Conservation (phyloP, 2,113 vertebrate species). For the Mastomys coucha region DNA sequence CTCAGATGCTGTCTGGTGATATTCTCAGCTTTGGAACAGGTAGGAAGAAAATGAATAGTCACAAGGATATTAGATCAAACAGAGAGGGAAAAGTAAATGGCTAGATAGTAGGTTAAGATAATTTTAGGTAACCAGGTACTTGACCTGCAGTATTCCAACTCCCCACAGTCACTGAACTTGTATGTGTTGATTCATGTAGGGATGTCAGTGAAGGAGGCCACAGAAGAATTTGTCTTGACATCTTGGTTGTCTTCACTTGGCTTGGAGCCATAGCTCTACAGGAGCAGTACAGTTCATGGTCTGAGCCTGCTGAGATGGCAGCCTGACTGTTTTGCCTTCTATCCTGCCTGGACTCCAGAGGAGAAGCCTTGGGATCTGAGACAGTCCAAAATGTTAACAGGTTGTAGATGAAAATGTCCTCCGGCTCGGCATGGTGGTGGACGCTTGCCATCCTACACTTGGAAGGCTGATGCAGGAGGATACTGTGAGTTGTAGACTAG, state of each 20-base stretch:
- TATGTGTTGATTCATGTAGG: background rate
- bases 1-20: background rate
- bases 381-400: background rate
- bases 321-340: background rate
- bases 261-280: background rate
- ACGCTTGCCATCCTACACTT: background rate
- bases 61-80: background rate
- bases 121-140: too few species aligned
- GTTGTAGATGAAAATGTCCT: background rate
- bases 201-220: background rate
- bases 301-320: background rate
- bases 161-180: background rate
- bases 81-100: too few species aligned
- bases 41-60: background rate
- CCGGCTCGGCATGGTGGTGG: background rate
- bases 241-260: background rate
- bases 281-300: too few species aligned
- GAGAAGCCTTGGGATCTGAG: background rate
- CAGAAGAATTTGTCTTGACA: background rate
- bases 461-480: background rate
- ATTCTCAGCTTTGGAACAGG: background rate
- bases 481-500: background rate
- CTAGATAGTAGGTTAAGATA: background rate
- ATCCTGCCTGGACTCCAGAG: background rate
- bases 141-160: background rate